Percentiles rank a stretch among this genome's conserved stretches.
These are phyloP conservation scores for Nomada lathburiana DNA, from an alignment of 2,888 invertebrate species.

Conservation along the genomic window DNA sequence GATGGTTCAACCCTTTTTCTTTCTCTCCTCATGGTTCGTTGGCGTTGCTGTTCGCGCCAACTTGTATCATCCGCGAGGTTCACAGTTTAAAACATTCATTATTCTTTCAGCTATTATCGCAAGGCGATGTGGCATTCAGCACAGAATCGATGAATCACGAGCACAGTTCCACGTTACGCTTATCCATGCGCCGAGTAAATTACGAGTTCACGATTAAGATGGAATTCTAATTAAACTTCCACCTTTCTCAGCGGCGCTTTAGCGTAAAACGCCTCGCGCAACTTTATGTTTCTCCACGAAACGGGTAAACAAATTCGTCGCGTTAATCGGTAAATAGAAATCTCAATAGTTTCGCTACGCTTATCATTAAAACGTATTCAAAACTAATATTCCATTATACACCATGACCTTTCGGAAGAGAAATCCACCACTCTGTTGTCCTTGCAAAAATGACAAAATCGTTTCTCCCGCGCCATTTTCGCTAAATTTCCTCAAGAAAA, in stretches of 20 bases:
- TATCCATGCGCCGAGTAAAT: neutral
- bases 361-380: too few species aligned
- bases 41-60: neutral
- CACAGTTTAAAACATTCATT: neutral
- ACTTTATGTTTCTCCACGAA: neutral
- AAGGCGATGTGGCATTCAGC: neutral
- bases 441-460: too few species aligned
- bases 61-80: neutral
- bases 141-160: neutral
- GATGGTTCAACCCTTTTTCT: constrained; percentile 53
- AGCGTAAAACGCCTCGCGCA: constrained; percentile 1
- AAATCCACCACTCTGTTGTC: too few species aligned
- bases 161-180: neutral
- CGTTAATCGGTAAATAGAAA: too few species aligned
- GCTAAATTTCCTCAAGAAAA: too few species aligned
- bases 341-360: too few species aligned
- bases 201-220: constrained; percentile 3
- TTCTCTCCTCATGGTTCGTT: constrained; percentile 17
- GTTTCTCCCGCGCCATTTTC: too few species aligned
- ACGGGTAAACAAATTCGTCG: too few species aligned
- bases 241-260: neutral
- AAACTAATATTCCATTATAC: too few species aligned
- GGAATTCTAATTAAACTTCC: constrained; percentile 23
- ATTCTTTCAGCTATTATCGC: neutral
- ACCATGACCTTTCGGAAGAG: too few species aligned